Conservation (phyloP, 2,888 invertebrate species). For the Erebia ligea region DNA sequence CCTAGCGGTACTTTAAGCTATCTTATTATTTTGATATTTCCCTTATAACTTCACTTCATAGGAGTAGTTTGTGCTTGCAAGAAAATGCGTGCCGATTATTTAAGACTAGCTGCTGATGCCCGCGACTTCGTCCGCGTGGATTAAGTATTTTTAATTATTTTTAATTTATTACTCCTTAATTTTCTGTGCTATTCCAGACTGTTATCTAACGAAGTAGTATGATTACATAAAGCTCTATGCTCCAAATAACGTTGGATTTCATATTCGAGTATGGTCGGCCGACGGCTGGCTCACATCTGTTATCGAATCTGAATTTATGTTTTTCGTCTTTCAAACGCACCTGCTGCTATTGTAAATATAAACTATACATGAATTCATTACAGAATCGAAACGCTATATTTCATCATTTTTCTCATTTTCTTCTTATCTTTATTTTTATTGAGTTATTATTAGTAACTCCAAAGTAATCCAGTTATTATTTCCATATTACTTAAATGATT, state of each 20-base stretch:
- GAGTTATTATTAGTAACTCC: background rate
- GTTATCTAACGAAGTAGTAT: no score
- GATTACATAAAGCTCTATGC: slow-evolving; percentile 66
- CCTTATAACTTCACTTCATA: slow-evolving; percentile 33
- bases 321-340: slow-evolving; percentile 75
- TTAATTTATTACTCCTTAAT: no score
- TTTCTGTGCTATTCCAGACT: no score
- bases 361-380: slow-evolving; percentile 47
- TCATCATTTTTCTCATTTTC: no score
- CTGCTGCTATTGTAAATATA: slow-evolving; percentile 69
- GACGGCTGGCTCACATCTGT: slow-evolving; percentile 75
- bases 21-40: slow-evolving; percentile 11
- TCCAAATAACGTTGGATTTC: slow-evolving; percentile 63
- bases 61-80: slow-evolving; percentile 33
- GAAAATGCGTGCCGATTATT: slow-evolving; percentile 33
- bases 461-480: no score
- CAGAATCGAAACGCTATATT: slow-evolving; percentile 5
- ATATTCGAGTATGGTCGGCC: slow-evolving; percentile 62
- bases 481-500: background rate
- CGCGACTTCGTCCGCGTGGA: no score
- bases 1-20: background rate
- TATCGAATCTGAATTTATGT: slow-evolving; percentile 76
- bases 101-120: no score
- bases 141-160: no score
- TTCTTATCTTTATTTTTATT: no score